Evolutionary conservation across 1,140 invertebrate species (phyloP).

Genomic region (Bombus affinis): DNA sequence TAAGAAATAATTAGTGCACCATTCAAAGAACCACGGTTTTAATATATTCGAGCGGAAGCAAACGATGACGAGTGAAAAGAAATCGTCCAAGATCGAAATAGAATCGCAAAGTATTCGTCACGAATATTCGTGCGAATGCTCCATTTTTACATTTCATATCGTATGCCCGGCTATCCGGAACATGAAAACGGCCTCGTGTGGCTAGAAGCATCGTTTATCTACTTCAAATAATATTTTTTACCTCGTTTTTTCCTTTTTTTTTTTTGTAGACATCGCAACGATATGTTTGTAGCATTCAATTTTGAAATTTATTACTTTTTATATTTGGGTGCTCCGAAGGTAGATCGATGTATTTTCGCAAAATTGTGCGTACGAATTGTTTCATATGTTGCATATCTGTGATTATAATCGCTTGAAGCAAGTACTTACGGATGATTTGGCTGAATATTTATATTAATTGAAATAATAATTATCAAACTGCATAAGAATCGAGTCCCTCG

Average conservation of each 20-base stretch:
- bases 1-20: slow-evolving; percentile 32
- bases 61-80: slow-evolving; percentile 29
- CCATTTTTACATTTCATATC: background rate
- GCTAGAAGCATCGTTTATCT: background rate
- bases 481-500: too few species aligned
- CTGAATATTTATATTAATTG: background rate
- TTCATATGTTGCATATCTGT: background rate
- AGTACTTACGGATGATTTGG: too few species aligned
- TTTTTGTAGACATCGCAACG: background rate
- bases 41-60: slow-evolving; percentile 13
- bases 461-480: background rate
- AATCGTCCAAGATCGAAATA: background rate
- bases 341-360: too few species aligned
- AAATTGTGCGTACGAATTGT: too few species aligned
- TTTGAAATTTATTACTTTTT: background rate
- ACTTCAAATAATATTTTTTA: background rate
- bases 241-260: background rate
- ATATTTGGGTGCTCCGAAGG: background rate
- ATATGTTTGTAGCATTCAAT: background rate
- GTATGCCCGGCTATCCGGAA: too few species aligned
- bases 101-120: background rate
- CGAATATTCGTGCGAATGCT: slow-evolving; percentile 25
- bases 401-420: background rate
- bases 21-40: background rate
- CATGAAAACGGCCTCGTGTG: background rate